Evolutionary conservation across 2,888 invertebrate species (phyloP).

Genomic region (Drosophila lutescens): DNA sequence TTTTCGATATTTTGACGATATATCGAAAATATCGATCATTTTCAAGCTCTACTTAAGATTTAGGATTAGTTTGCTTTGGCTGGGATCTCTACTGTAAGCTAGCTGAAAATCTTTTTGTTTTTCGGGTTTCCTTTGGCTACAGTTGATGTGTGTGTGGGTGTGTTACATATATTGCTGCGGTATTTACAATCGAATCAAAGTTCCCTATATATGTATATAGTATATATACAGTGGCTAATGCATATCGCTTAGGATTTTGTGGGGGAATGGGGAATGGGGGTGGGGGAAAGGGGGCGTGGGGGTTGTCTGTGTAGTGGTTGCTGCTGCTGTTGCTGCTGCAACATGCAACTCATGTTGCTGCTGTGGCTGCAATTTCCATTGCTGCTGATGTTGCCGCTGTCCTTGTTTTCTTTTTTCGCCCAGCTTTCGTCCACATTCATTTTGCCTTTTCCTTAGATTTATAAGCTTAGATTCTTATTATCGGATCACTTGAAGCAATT

Average conservation of each 20-base stretch:
- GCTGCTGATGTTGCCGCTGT: conserved; percentile 6
- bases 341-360: conserved; percentile 10
- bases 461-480: conserved; percentile 69
- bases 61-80: conserved; percentile 16
- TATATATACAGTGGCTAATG: conserved; percentile 58
- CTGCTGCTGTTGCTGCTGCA: conserved; percentile 8
- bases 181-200: conserved; percentile 70
- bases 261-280: conserved; percentile 10
- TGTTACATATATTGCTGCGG: conserved; percentile 40
- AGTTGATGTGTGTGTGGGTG: conserved; percentile 15
- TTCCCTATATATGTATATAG: conserved; percentile 60
- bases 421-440: conserved; percentile 14
- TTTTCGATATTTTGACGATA: too few relatives aligned
- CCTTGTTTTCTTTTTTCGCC: background rate
- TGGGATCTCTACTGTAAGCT: conserved; percentile 41
- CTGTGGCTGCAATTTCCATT: conserved; percentile 5
- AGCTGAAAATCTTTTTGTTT: conserved; percentile 38
- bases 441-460: conserved; percentile 37
- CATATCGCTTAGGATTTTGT: conserved; percentile 34
- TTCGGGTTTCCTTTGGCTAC: conserved; percentile 26
- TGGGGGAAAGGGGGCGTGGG: conserved; percentile 10
- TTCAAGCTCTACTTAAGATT: too few relatives aligned
- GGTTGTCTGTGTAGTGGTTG: conserved; percentile 21
- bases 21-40: too few relatives aligned
- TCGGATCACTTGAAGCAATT: conserved; percentile 79